Evolutionary conservation across 2,797 vertebrate genomes (phyloP).

Genomic region (Heteromormyrus szaboi): DNA sequence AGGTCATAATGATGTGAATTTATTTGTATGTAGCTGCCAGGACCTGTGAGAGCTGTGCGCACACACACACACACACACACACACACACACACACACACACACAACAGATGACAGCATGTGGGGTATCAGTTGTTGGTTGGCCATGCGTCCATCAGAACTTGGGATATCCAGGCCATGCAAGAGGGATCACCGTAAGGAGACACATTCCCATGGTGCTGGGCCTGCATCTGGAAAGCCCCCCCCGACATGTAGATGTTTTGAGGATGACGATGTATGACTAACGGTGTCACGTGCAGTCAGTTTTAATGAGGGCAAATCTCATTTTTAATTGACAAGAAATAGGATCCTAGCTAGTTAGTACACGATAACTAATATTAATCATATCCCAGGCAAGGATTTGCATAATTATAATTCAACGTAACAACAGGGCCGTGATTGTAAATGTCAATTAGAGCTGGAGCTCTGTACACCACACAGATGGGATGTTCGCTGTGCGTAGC

Average conservation of each 20-base stretch:
- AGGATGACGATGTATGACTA: conserved; percentile 16
- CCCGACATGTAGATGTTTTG: background rate
- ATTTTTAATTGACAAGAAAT: conserved; percentile 19
- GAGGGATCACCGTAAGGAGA: background rate
- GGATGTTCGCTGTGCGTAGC: background rate
- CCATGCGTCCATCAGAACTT: background rate
- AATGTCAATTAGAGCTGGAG: background rate
- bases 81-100: background rate
- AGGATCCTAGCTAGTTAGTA: background rate
- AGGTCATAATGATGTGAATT: background rate
- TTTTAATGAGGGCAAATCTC: conserved; percentile 13
- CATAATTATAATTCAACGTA: background rate
- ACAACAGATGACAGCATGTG: background rate
- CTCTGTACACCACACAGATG: background rate
- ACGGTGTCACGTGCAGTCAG: background rate
- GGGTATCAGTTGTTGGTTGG: background rate
- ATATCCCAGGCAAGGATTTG: background rate
- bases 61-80: background rate
- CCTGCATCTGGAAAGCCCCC: background rate
- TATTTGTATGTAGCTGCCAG: background rate
- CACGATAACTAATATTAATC: conserved; percentile 2
- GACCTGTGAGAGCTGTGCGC: background rate
- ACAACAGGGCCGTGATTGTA: background rate
- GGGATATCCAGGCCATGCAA: background rate
- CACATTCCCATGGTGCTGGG: background rate